Evolutionary conservation across 2,113 vertebrate species (phyloP), one percentile per base, ranked within the genome.

Genomic region (Sylvietta virens): DNA sequence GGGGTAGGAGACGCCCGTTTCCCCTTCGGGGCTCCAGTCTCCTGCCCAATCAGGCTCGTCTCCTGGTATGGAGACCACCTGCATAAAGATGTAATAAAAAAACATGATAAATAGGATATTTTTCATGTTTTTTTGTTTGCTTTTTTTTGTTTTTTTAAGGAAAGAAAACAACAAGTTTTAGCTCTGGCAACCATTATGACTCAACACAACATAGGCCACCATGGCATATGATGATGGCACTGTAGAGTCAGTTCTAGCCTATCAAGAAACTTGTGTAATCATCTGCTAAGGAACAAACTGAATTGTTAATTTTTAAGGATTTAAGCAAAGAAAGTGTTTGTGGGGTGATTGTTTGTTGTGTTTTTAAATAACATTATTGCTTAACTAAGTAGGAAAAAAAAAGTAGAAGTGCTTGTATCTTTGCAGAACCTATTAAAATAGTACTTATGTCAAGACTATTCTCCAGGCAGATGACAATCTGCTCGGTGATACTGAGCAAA

Each of bases 11-110:
- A 98, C 98, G 97, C 98, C 98, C 98, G 33, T 98, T 98, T 98
- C 98, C 97, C 98, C 97, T 98, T 98, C 98, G 98, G 98, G 98
- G 97, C 98, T 98, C 98, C 98, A 98, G 98, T 98, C 97, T 98
- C 98, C 98, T 97, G 98, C 98, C 98, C 98, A 98, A 98, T 98
- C 98, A 98, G 97, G 98, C 98, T 97, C 98, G 98, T 98, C 97
- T 98, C 98, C 98, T 97, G 97, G 97, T 98, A 98, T 97, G 97
- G 98, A 98, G 98, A 98, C 97, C 97, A 98, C 97, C 98, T 98
- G 97, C 95, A 97, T 97, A 98, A 97, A 98, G 96, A 98, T 96
- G 98, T 97, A 98, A 98, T 96, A 98, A 97, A 98, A 98, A 98
- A 98, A 98, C 97, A 97, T 97, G 96, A 97, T 97, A 97, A 97